phyloP scores from a whole-genome alignment of 2,797 vertebrate species.

The Orientallactaga sibirica region DNA sequence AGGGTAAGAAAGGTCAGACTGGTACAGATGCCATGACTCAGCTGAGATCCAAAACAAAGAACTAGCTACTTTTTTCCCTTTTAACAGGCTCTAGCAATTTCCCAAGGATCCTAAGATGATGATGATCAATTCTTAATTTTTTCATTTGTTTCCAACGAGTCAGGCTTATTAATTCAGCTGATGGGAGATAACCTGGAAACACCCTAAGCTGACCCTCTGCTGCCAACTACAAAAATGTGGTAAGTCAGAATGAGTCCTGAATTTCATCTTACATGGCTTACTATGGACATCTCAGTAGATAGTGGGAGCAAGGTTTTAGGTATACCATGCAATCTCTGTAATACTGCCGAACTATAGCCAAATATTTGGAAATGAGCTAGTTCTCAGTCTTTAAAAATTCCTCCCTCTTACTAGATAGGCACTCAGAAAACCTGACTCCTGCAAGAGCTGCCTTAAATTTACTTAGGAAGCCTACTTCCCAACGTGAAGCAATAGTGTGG shows the following conservation, averaged over 20 bases:
- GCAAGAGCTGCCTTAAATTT: background rate
- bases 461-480: background rate
- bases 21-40: slow-evolving; percentile 70
- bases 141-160: slow-evolving; percentile 45
- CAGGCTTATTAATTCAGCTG: slow-evolving; percentile 13
- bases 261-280: slow-evolving; percentile 29
- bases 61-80: slow-evolving; percentile 65
- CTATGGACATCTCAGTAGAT: background rate
- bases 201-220: background rate
- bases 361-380: background rate
- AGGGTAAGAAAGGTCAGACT: slow-evolving; percentile 62
- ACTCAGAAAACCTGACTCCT: slow-evolving; percentile 11
- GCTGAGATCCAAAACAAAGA: slow-evolving; percentile 70
- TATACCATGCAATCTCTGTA: background rate
- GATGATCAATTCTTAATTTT: slow-evolving; percentile 21
- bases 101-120: slow-evolving; percentile 41
- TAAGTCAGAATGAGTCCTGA: background rate
- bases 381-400: slow-evolving; percentile 16
- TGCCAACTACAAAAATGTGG: background rate
- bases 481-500: background rate
- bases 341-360: background rate
- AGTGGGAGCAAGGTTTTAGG: background rate
- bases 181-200: background rate
- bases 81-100: slow-evolving; percentile 40
- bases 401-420: background rate